These are phyloP conservation scores for Ricordea florida DNA, from an alignment of 92 coral and sea anemone genomes.

Conservation along the genomic window DNA sequence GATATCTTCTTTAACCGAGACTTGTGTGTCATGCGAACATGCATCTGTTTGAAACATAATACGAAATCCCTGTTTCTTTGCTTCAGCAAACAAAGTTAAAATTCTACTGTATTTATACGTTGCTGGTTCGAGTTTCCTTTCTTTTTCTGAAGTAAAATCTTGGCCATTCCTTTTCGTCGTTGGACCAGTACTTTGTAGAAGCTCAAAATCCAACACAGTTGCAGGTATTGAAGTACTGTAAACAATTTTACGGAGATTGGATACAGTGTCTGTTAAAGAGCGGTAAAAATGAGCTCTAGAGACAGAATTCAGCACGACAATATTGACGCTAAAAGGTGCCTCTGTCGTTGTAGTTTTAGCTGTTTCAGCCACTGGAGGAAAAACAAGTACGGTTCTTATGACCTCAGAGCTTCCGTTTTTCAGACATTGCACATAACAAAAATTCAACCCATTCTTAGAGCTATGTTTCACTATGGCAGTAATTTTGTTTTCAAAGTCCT, in stretches of 20 bases:
- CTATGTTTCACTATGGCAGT: constrained; percentile 20
- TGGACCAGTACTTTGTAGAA: constrained; percentile 65
- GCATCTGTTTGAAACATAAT: constrained; percentile 66
- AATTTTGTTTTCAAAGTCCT: constrained; percentile 31
- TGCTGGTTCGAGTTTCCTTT: background rate
- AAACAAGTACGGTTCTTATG: constrained; percentile 24
- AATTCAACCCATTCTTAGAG: constrained; percentile 52
- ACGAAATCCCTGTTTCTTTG: constrained; percentile 55
- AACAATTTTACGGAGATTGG: constrained; percentile 38
- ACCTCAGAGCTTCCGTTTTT: background rate
- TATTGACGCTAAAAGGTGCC: constrained; percentile 47
- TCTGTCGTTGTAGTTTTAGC: background rate
- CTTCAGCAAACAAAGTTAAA: constrained; percentile 31
- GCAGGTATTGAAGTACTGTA: constrained; percentile 22
- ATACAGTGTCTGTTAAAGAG: constrained; percentile 57
- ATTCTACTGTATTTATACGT: constrained; percentile 28
- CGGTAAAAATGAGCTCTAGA: constrained; percentile 85
- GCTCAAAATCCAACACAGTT: constrained; percentile 66
- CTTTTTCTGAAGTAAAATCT: constrained; percentile 51
- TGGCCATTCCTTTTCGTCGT: constrained; percentile 47
- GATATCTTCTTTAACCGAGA: constrained; percentile 43
- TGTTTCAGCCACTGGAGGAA: constrained; percentile 45
- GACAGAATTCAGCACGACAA: constrained; percentile 74
- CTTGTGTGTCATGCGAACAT: constrained; percentile 77
- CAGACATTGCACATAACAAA: constrained; percentile 54